These are phyloP conservation scores for Rallus limicola DNA, from an alignment of 2,113 vertebrate species.

Conservation along the genomic window DNA sequence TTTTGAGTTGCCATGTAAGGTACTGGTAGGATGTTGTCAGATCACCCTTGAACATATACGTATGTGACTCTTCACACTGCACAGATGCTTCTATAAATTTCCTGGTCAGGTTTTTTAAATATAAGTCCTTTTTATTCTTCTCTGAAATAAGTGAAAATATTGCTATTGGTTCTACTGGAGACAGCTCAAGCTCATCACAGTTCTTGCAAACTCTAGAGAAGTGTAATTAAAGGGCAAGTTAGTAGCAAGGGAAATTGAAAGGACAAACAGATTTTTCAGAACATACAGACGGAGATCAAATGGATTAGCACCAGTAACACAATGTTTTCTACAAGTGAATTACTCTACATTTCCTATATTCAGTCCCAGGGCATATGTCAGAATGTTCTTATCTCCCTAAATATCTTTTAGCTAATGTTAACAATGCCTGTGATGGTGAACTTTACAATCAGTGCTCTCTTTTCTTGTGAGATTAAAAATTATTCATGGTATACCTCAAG, in stretches of 20 bases:
- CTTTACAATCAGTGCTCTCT: background rate
- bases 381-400: background rate
- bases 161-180: background rate
- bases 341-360: background rate
- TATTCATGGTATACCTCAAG: background rate
- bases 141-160: background rate
- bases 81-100: background rate
- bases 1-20: background rate
- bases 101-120: background rate
- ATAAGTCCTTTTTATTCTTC: background rate
- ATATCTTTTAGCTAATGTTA: background rate
- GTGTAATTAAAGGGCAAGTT: background rate
- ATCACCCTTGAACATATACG: accelerated
- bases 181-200: background rate
- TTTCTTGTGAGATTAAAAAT: background rate
- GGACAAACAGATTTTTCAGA: background rate
- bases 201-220: background rate
- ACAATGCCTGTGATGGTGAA: background rate
- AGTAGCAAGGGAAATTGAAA: background rate
- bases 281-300: background rate
- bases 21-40: background rate
- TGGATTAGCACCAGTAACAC: background rate
- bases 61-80: background rate
- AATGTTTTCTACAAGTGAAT: background rate
- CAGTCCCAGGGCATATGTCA: background rate